phyloP scores from a whole-genome alignment of 30 jellyfish, hydroid and myxozoan genomes.

The Aurelia aurita complex sp. Pacific region DNA sequence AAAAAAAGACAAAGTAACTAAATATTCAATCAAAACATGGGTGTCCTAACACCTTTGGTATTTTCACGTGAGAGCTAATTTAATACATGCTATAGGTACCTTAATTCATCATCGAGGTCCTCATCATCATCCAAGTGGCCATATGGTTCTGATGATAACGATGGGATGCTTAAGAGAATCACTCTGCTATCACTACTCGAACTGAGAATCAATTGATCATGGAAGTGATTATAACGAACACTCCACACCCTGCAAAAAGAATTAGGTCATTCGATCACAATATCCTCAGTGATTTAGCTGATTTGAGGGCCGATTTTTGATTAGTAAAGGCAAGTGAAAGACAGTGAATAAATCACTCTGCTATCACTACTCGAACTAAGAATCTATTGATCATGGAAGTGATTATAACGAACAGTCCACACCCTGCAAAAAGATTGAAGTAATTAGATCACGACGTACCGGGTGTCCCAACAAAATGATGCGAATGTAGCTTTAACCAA shows the following conservation, averaged over 20 bases:
- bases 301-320: too few relatives aligned
- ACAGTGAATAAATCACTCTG: constrained; percentile 57
- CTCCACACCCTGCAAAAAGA: constrained; percentile 88
- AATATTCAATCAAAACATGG: too few relatives aligned
- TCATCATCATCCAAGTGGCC: constrained; percentile 98
- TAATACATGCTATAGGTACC: neutral
- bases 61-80: too few relatives aligned
- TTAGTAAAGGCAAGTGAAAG: too few relatives aligned
- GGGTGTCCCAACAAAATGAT: too few relatives aligned
- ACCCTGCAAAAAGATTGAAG: constrained; percentile 18
- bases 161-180: constrained; percentile 78
- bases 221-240: constrained; percentile 94
- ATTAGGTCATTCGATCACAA: neutral
- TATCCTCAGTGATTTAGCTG: neutral
- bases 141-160: constrained; percentile 96
- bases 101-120: constrained; percentile 67
- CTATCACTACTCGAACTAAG: constrained; percentile 97
- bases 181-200: constrained; percentile 99
- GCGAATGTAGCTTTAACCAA: too few relatives aligned
- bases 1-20: too few relatives aligned
- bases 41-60: too few relatives aligned
- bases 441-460: neutral
- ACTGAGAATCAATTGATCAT: constrained; percentile 91
- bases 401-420: constrained; percentile 79
- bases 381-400: constrained; percentile 89